Conservation (phyloP, 2,797 vertebrate species). For the Emys orbicularis region DNA sequence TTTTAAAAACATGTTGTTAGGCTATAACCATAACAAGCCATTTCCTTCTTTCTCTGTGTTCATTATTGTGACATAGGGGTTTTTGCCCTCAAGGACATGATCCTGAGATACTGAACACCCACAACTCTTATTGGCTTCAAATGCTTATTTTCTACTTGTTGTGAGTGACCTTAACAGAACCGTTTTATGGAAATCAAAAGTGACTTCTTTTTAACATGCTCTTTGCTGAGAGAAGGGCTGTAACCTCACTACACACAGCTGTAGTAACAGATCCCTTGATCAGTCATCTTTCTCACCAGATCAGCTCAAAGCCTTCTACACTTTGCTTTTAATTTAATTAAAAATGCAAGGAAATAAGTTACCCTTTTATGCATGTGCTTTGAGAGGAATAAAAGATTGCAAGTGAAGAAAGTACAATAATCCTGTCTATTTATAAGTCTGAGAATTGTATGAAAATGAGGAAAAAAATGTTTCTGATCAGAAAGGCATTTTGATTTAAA, state of each 20-base stretch:
- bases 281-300: constrained; percentile 70
- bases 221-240: not conserved
- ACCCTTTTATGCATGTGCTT: constrained; percentile 64
- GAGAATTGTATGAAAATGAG: constrained; percentile 55
- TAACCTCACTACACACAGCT: constrained; percentile 46
- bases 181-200: constrained; percentile 31
- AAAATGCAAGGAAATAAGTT: constrained; percentile 60
- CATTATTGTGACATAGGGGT: not conserved
- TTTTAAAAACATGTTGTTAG: not conserved
- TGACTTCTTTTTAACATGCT: constrained; percentile 20
- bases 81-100: not conserved
- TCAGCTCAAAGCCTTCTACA: constrained; percentile 66
- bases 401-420: constrained; percentile 43
- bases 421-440: constrained; percentile 65
- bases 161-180: constrained; percentile 30
- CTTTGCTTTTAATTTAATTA: constrained; percentile 79
- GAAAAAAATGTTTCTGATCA: constrained; percentile 64
- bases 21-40: not conserved
- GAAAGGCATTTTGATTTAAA: constrained; percentile 61
- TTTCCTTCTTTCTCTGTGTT: not conserved
- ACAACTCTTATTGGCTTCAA: constrained; percentile 8
- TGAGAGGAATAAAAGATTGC: constrained; percentile 59
- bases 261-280: constrained; percentile 60
- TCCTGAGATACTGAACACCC: not conserved
- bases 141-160: constrained; percentile 22